Base-by-base conservation (phyloP, 1,140 invertebrate genomes). In the Caenorhabditis brenneri region DNA sequence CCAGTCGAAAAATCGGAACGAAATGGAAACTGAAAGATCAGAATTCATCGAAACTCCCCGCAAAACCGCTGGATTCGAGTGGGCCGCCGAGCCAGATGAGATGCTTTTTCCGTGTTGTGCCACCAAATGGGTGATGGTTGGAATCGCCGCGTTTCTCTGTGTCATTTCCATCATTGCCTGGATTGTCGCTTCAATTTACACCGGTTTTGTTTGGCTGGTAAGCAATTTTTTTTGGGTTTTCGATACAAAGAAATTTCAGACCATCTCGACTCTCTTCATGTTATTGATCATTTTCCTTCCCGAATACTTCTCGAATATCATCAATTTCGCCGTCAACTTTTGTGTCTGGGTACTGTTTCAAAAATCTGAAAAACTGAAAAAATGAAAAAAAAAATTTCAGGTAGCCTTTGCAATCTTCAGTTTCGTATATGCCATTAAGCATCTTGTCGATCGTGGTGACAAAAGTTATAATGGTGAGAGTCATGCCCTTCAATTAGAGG, bases 51-150 rank as follows among this genome's bases (percentile, higher is more conserved):
- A 36, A 29, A 1, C 36, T 3, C 36, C 65, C 7, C 33, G 65
- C 24, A 22, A 42, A 9, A 24, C 36, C 7, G 65, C 65, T 7
- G 65, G 65, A 42, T 74, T 74, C 36, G 65, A 74, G 29, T 74
- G 65, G 65, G 65, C 65, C 24, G 65, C 65, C n/a, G 65, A 74
- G 10, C 65, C 65, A 15, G 36, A 74, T 74, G 65, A 65, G 31
- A 33, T 33, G 10, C 65, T 42, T 9, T 33, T 39, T 42, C 27
- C 65, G 7, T 39, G 33, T 42, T 31, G 27, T 74, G 27, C 65
- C 29, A 74, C 36, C 2, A 74, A 74, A 42, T 74, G 22, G n/a
- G 36, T 74, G 7, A 42, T 74, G 65, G 15, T 74, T 9, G 65
- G 65, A 12, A 33, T 74, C 27, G 7, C 65, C 1, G 10, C 10